These are phyloP conservation scores for Mesopsocus fuscifrons DNA, from an alignment of 2,888 invertebrate species.

Conservation along the genomic window DNA sequence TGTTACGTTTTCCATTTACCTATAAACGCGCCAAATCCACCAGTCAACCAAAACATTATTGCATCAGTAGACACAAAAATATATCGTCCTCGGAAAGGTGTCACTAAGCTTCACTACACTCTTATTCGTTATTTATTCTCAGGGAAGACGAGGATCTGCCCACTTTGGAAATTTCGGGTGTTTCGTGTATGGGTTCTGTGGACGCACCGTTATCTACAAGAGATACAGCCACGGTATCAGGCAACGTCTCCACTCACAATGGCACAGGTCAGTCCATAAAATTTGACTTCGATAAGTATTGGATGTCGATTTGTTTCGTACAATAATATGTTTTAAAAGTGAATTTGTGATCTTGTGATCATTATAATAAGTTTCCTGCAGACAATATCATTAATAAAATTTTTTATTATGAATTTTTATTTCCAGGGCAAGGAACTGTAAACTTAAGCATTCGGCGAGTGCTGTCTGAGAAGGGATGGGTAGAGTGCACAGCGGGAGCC, in stretches of 20 bases:
- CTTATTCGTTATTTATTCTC: not conserved
- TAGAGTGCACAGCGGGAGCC: slow-evolving; percentile 67
- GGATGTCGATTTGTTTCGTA: slow-evolving; percentile 1
- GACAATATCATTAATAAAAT: slow-evolving; percentile 9
- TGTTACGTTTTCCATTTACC: no score
- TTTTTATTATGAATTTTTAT: slow-evolving; percentile 10
- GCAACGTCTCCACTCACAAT: slow-evolving; percentile 68
- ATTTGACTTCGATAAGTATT: not conserved
- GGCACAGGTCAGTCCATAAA: slow-evolving; percentile 55
- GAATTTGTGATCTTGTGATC: no score
- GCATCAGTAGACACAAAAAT: slow-evolving; percentile 36
- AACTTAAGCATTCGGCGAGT: slow-evolving; percentile 56
- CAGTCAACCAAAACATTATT: no score
- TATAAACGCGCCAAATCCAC: no score
- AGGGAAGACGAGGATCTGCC: slow-evolving; percentile 31
- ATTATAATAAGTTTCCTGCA: no score
- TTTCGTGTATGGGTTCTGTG: slow-evolving; percentile 82
- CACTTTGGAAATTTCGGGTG: slow-evolving; percentile 73
- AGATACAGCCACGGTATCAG: slow-evolving; percentile 69
- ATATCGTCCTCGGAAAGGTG: slow-evolving; percentile 15
- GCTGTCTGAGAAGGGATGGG: slow-evolving; percentile 68
- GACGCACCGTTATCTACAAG: slow-evolving; percentile 77
- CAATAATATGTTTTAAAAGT: slow-evolving; percentile 7
- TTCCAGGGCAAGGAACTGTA: slow-evolving; percentile 51
- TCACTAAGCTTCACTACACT: not conserved